phyloP scores from a whole-genome alignment of 2,113 vertebrate genomes.

The Periophthalmodon schlosseri region DNA sequence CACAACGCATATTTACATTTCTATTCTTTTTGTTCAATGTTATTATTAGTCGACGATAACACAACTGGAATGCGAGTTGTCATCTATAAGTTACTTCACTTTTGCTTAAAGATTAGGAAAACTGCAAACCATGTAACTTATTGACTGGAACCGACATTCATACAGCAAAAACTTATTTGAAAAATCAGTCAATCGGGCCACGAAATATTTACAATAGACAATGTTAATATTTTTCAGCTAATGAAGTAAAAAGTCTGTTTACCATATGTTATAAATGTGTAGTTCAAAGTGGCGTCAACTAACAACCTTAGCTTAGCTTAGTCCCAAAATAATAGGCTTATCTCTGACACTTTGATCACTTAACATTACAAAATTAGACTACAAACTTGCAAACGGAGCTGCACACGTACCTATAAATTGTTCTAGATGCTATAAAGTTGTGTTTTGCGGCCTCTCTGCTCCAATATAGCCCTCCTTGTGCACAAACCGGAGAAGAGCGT shows the following conservation, averaged over 20 bases:
- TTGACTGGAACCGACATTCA: no score
- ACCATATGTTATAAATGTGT: not conserved
- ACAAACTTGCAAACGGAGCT: not conserved
- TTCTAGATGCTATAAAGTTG: not conserved
- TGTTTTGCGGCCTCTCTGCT: not conserved
- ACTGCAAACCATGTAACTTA: no score
- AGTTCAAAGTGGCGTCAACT: not conserved
- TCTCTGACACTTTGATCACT: not conserved
- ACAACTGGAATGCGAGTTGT: no score
- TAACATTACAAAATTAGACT: not conserved
- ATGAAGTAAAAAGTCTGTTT: not conserved
- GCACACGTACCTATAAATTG: not conserved
- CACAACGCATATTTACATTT: no score
- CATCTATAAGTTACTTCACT: no score
- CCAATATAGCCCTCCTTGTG: not conserved
- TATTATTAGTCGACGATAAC: no score
- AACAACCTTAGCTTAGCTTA: not conserved
- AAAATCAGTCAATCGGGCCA: no score
- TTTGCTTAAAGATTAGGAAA: no score
- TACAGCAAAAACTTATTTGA: no score
- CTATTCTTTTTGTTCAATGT: no score
- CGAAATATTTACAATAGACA: no score
- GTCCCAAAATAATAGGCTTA: slow-evolving; percentile 17
- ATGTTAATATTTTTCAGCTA: no score
- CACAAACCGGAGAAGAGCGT: not conserved